These are phyloP conservation scores for Synodontis membranacea DNA, from an alignment of 2,113 vertebrate species.

Conservation along the genomic window DNA sequence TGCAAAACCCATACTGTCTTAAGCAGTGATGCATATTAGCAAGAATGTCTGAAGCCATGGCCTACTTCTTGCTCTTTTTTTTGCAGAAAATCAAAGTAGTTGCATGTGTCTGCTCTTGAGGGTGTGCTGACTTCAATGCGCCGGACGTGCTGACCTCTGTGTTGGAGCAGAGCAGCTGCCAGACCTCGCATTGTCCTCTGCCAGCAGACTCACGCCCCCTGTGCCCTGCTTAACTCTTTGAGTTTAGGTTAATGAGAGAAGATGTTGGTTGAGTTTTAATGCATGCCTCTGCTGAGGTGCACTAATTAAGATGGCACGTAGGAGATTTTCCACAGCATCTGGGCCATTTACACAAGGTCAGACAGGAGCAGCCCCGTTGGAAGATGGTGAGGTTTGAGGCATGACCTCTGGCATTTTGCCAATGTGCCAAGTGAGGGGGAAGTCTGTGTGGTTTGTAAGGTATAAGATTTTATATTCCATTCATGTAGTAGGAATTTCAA, in stretches of 20 bases:
- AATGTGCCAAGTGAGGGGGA: background rate
- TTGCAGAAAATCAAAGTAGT: conserved; percentile 51
- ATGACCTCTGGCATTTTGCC: background rate
- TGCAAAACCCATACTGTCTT: background rate
- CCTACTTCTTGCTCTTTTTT: background rate
- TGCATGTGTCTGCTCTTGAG: conserved; percentile 37
- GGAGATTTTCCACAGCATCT: conserved; percentile 11
- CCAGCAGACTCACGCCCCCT: conserved; percentile 43
- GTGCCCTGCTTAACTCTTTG: conserved; percentile 37
- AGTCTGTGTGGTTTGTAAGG: background rate
- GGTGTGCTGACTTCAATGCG: conserved; percentile 48
- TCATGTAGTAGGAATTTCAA: background rate
- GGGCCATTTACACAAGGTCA: conserved; percentile 22
- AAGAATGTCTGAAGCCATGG: background rate
- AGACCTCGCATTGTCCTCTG: conserved; percentile 25
- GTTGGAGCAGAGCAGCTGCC: conserved; percentile 47
- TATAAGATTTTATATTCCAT: background rate
- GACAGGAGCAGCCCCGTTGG: background rate
- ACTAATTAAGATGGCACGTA: conserved; percentile 30
- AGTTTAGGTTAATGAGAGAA: conserved; percentile 39
- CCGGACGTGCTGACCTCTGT: conserved; percentile 50
- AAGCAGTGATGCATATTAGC: background rate
- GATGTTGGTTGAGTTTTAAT: conserved; percentile 26
- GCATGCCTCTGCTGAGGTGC: conserved; percentile 29
- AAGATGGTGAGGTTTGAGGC: background rate